These are phyloP conservation scores for Teinopalpus imperialis DNA, from an alignment of 2,888 invertebrate genomes.

Conservation along the genomic window DNA sequence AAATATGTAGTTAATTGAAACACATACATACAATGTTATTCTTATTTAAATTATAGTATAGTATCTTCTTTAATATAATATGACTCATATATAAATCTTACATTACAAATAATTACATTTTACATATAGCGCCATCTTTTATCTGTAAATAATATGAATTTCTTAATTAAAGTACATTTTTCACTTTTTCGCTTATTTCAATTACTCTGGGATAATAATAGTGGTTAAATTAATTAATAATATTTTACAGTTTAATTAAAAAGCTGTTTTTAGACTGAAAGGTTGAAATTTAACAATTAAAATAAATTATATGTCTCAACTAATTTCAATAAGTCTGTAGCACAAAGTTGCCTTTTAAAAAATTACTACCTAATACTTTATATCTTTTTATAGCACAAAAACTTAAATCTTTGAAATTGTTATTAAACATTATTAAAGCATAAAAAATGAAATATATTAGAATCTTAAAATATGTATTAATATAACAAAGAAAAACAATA, in stretches of 20 bases:
- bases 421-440: not conserved
- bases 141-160: not conserved
- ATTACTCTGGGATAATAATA: too few species aligned
- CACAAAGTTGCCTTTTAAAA: constrained; percentile 44
- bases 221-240: not conserved
- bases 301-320: constrained; percentile 22
- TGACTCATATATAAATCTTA: too few species aligned
- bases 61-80: too few species aligned
- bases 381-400: constrained; percentile 3
- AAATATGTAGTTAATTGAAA: too few species aligned
- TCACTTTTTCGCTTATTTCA: too few species aligned
- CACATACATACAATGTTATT: too few species aligned
- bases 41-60: too few species aligned
- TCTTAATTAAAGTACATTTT: too few species aligned
- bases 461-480: not conserved
- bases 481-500: not conserved
- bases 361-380: constrained; percentile 2
- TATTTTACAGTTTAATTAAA: not conserved
- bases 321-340: constrained; percentile 52
- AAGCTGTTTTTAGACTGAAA: not conserved
- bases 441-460: not conserved
- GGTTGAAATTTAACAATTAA: not conserved
- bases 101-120: too few species aligned
- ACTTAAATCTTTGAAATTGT: too few species aligned
- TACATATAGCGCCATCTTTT: constrained; percentile 28